Evolutionary conservation across 2,888 invertebrate species (phyloP).

Genomic region (Phrixothrix hirtus): DNA sequence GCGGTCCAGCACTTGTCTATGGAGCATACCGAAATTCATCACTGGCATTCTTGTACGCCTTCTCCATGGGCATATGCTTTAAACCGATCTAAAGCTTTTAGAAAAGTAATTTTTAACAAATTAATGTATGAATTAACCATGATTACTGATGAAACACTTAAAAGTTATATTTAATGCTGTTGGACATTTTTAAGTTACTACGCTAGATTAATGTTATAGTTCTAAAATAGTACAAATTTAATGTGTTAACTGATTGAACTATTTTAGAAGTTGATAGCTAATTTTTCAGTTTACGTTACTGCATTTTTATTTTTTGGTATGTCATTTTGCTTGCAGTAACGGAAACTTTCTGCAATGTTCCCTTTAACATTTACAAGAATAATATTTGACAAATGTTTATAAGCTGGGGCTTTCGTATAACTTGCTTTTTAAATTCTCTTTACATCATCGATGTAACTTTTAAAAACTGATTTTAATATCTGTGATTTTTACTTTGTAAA

Average conservation of each 20-base stretch:
- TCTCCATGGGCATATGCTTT: not conserved
- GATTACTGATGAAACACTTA: conserved; percentile 13
- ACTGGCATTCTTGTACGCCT: not conserved
- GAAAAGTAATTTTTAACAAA: conserved; percentile 18
- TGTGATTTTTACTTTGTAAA: too few relatives aligned
- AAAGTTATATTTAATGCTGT: conserved; percentile 26
- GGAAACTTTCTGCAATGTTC: conserved; percentile 7
- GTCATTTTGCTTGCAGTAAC: conserved; percentile 7
- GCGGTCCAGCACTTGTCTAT: conserved; percentile 5
- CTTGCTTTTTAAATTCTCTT: too few relatives aligned
- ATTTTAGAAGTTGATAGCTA: not conserved
- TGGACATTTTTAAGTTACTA: conserved; percentile 35
- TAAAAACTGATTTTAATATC: too few relatives aligned
- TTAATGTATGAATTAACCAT: conserved; percentile 15
- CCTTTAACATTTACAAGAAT: too few relatives aligned
- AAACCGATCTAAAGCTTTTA: conserved; percentile 12
- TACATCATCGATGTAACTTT: too few relatives aligned
- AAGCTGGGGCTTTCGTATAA: too few relatives aligned
- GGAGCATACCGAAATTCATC: too few relatives aligned
- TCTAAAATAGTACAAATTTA: not conserved
- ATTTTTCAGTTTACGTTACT: not conserved
- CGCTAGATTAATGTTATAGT: conserved; percentile 20
- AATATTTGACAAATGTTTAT: too few relatives aligned
- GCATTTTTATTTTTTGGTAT: not conserved
- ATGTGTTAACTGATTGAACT: not conserved